These are phyloP conservation scores for Brachionus paranguensis DNA, from an alignment of 1,140 invertebrate genomes.

Conservation along the genomic window DNA sequence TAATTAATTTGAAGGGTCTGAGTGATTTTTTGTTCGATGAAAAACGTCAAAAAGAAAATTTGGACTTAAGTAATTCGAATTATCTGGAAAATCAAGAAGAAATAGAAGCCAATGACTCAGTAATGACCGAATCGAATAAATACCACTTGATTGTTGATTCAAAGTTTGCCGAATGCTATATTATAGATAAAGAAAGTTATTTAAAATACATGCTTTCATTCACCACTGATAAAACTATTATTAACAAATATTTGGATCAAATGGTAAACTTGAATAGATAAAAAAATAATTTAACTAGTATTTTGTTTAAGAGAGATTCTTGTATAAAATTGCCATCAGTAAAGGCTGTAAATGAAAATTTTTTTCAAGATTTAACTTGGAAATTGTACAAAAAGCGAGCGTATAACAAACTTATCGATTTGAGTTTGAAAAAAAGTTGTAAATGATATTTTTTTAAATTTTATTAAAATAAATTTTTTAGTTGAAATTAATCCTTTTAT, in stretches of 20 bases:
- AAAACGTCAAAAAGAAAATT: conserved; percentile 19
- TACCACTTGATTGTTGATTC: conserved; percentile 29
- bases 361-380: conserved; percentile 36
- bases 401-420: conserved; percentile 12
- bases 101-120: neutral
- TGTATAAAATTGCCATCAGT: conserved; percentile 9
- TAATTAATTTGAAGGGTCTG: neutral
- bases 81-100: neutral
- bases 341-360: conserved; percentile 28
- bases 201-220: conserved; percentile 24
- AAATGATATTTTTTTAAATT: neutral
- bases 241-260: conserved; percentile 27
- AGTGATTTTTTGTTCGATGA: conserved; percentile 36
- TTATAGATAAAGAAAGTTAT: conserved; percentile 36
- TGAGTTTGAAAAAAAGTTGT: neutral
- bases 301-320: conserved; percentile 6
- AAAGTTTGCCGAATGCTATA: conserved; percentile 6
- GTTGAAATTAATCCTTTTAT: neutral
- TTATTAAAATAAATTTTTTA: neutral
- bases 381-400: conserved; percentile 27
- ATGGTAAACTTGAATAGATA: conserved; percentile 5
- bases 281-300: neutral
- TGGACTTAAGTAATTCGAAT: neutral
- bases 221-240: conserved; percentile 4
- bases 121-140: neutral